Evolutionary conservation across 2,888 invertebrate genomes (phyloP).

Genomic region (Diarsia brunnea): DNA sequence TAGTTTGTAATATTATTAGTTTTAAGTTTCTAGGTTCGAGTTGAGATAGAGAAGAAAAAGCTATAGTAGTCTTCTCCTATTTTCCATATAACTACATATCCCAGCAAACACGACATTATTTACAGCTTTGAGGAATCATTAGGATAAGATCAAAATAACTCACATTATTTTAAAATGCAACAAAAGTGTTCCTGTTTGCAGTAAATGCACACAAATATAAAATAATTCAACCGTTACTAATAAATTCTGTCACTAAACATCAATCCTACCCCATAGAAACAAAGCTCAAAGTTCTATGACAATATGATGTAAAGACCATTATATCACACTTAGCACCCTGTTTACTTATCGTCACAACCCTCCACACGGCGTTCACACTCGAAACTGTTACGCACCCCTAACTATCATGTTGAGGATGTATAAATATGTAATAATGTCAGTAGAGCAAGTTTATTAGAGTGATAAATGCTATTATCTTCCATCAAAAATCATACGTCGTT

Average conservation of each 20-base stretch:
- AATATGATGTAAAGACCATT: conserved; percentile 75
- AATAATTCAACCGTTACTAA: background rate
- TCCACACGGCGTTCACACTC: conserved; percentile 32
- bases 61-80: too few relatives aligned
- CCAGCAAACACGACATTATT: background rate
- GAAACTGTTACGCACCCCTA: conserved; percentile 28
- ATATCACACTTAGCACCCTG: conserved; percentile 78
- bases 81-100: too few relatives aligned
- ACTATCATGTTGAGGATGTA: conserved; percentile 13
- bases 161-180: background rate
- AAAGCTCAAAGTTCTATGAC: conserved; percentile 34
- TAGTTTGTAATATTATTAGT: background rate
- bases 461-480: background rate
- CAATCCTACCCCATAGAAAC: background rate
- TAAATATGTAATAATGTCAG: conserved; percentile 33
- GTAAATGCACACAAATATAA: background rate
- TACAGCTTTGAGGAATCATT: background rate
- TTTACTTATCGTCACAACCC: conserved; percentile 71
- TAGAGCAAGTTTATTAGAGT: background rate
- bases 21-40: background rate
- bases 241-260: background rate
- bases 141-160: background rate
- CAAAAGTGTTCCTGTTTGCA: background rate
- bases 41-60: background rate
- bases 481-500: conserved; percentile 9